Conservation (phyloP, 2,888 invertebrate genomes). For the Tholera decimalis region DNA sequence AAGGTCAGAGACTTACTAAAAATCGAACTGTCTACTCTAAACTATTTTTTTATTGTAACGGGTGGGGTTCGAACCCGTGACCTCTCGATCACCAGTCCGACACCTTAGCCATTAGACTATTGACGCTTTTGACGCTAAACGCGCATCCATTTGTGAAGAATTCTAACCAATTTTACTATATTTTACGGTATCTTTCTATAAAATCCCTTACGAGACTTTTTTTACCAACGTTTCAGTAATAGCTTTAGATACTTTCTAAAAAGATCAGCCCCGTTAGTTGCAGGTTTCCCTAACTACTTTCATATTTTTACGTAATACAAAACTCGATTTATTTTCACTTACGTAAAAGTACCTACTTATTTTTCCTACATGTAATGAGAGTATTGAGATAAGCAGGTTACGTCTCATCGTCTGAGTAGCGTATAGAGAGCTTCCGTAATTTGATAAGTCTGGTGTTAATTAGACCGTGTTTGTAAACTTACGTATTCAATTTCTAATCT, state of each 20-base stretch:
- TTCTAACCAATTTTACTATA: no score
- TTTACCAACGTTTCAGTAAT: conserved; percentile 4
- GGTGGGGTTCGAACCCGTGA: no score
- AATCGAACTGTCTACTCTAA: no score
- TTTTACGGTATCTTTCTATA: no score
- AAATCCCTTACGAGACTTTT: neutral
- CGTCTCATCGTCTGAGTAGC: neutral
- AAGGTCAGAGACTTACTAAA: no score
- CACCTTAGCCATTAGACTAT: no score
- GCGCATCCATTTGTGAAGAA: no score
- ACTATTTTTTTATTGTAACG: no score
- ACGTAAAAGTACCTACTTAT: conserved; percentile 24
- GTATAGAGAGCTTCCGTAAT: conserved; percentile 16
- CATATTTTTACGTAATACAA: conserved; percentile 15
- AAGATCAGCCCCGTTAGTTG: neutral
- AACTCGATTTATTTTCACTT: conserved; percentile 24
- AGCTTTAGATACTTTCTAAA: neutral
- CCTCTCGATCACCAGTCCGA: no score
- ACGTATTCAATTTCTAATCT: neutral
- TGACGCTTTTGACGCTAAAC: no score
- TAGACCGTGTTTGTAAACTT: neutral
- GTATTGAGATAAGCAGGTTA: neutral
- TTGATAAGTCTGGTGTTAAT: neutral
- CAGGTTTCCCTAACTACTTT: conserved; percentile 3
- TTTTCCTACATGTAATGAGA: conserved; percentile 8